These are phyloP conservation scores for Helicolenus hilgendorfi DNA, from an alignment of 2,797 vertebrate species.

Conservation along the genomic window DNA sequence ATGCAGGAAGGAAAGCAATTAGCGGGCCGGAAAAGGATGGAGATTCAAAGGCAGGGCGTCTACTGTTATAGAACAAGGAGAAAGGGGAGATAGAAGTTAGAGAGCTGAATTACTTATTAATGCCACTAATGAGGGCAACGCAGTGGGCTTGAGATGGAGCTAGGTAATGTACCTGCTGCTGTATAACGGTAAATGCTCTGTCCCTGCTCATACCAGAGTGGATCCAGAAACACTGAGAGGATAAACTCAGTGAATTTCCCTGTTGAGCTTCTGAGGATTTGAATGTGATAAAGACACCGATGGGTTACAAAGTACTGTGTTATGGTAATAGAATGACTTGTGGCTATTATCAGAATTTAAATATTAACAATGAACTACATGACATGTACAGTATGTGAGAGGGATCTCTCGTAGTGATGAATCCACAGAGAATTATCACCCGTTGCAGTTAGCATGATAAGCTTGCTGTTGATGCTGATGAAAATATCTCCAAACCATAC, in stretches of 20 bases:
- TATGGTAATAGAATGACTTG: background rate
- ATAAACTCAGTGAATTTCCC: background rate
- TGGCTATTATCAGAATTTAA: background rate
- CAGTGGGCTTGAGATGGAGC: slow-evolving; percentile 51
- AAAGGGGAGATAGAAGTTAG: slow-evolving; percentile 57
- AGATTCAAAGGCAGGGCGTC: slow-evolving; percentile 74
- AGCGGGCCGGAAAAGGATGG: slow-evolving; percentile 65
- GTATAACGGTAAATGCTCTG: slow-evolving; percentile 48
- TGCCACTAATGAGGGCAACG: slow-evolving; percentile 76
- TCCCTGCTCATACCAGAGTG: background rate
- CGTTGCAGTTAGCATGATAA: background rate
- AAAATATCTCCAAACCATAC: background rate
- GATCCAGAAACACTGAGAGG: slow-evolving; percentile 9
- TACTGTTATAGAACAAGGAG: slow-evolving; percentile 68
- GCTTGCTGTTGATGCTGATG: background rate
- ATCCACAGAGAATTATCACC: background rate
- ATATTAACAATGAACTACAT: background rate
- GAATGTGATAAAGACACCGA: background rate
- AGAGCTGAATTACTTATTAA: slow-evolving; percentile 81
- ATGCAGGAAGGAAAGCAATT: slow-evolving; percentile 86
- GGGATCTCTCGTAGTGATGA: background rate
- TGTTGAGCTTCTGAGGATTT: background rate
- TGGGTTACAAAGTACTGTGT: background rate
- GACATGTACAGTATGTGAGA: background rate
- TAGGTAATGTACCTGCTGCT: slow-evolving; percentile 62